phyloP scores from a whole-genome alignment of 2,113 vertebrate genomes.

The Mellivora capensis region DNA sequence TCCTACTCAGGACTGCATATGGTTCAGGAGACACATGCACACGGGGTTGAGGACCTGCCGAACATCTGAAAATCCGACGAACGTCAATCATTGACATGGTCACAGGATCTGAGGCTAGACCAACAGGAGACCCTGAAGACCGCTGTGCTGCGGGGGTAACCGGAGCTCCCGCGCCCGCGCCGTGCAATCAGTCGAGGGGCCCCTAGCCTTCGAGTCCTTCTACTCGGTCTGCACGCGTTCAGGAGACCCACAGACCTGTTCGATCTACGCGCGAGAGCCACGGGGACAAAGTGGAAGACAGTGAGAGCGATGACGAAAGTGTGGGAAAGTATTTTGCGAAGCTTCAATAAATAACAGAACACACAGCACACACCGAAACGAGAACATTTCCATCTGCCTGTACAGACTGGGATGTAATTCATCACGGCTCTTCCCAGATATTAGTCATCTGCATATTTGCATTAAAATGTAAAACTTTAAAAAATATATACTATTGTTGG shows the following conservation, averaged over 20 bases:
- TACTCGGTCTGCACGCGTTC: slow-evolving; percentile 81
- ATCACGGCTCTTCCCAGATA: neutral
- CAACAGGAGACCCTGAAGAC: neutral
- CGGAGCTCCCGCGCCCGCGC: neutral
- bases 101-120: neutral
- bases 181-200: slow-evolving; percentile 6
- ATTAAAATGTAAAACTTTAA: neutral
- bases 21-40: neutral
- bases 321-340: slow-evolving; percentile 21
- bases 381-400: neutral
- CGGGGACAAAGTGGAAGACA: slow-evolving; percentile 77
- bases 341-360: slow-evolving; percentile 58
- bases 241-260: slow-evolving; percentile 84
- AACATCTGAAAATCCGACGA: neutral
- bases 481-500: neutral
- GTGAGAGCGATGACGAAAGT: slow-evolving; percentile 55
- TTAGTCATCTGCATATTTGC: neutral
- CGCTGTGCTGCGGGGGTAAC: neutral
- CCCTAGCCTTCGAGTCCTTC: slow-evolving; percentile 85
- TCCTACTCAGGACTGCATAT: neutral
- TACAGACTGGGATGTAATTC: neutral
- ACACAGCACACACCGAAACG: slow-evolving; percentile 22
- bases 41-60: neutral
- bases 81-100: neutral
- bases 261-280: slow-evolving; percentile 77